Evolutionary conservation across 2,888 invertebrate genomes (phyloP).

Genomic region (Ectemnius lituratus): DNA sequence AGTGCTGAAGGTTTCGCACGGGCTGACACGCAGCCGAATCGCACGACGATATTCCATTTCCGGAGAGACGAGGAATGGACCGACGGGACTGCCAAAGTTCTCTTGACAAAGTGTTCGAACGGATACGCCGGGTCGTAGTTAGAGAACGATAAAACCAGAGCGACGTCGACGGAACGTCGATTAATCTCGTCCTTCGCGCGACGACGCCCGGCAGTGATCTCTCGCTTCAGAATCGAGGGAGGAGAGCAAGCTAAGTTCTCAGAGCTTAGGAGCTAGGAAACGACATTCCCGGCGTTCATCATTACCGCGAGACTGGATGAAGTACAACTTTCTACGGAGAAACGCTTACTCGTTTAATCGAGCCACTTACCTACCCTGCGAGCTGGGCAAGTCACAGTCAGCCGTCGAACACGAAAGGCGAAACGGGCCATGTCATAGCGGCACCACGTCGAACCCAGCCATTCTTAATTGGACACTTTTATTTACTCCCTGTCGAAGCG

Average conservation of each 20-base stretch:
- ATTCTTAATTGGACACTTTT: constrained; percentile 11
- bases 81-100: constrained; percentile 46
- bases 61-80: constrained; percentile 40
- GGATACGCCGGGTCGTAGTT: constrained; percentile 44
- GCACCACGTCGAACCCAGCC: not conserved
- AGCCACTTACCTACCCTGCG: constrained; percentile 36
- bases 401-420: not conserved
- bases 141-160: constrained; percentile 33
- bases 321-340: constrained; percentile 29
- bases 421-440: not conserved
- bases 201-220: constrained; percentile 32
- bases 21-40: constrained; percentile 42
- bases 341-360: constrained; percentile 46
- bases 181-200: constrained; percentile 48
- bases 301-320: constrained; percentile 40
- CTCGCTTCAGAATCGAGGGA: constrained; percentile 1
- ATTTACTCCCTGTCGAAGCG: not conserved
- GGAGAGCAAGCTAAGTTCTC: constrained; percentile 46
- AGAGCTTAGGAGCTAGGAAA: constrained; percentile 51
- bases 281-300: constrained; percentile 42
- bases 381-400: not conserved
- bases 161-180: constrained; percentile 38
- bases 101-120: constrained; percentile 54
- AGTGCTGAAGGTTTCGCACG: constrained; percentile 47
- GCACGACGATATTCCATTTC: constrained; percentile 57